Conservation (phyloP, 1,140 invertebrate genomes). For the Lepidurus apus region DNA sequence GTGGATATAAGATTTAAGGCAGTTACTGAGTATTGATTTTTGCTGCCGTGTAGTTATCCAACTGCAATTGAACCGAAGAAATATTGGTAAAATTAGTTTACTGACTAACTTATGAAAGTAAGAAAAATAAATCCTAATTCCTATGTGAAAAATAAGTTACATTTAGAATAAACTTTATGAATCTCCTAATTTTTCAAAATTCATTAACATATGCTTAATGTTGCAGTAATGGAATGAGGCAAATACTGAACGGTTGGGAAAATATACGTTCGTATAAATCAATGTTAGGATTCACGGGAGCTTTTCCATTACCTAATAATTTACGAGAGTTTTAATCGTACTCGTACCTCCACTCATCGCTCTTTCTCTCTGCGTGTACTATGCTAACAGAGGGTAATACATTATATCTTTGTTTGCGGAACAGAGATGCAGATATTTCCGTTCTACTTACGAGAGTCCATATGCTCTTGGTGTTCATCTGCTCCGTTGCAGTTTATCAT, state of each 20-base stretch:
- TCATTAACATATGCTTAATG: no score
- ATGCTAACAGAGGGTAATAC: neutral
- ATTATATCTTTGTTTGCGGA: neutral
- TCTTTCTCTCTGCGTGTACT: neutral
- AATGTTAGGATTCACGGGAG: neutral
- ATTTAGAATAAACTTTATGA: no score
- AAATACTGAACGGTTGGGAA: neutral
- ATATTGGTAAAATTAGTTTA: no score
- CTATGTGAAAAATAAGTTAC: no score
- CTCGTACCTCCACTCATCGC: neutral
- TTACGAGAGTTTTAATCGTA: neutral
- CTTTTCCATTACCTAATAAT: neutral
- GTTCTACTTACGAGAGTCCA: neutral
- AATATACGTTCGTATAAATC: neutral
- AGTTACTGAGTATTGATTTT: no score
- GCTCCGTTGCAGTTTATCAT: neutral
- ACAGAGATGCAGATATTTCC: slow-evolving; percentile 2
- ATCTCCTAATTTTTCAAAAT: no score
- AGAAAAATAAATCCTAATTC: no score
- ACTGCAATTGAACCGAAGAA: no score
- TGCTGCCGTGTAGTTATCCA: no score
- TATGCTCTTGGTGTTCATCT: neutral
- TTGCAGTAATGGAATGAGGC: neutral
- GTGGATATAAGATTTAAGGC: no score
- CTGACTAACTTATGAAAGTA: no score